Percentiles rank a stretch among this genome's conserved stretches.
phyloP scores from a whole-genome alignment of 2,888 invertebrate genomes.

The Amitus sp. region DNA sequence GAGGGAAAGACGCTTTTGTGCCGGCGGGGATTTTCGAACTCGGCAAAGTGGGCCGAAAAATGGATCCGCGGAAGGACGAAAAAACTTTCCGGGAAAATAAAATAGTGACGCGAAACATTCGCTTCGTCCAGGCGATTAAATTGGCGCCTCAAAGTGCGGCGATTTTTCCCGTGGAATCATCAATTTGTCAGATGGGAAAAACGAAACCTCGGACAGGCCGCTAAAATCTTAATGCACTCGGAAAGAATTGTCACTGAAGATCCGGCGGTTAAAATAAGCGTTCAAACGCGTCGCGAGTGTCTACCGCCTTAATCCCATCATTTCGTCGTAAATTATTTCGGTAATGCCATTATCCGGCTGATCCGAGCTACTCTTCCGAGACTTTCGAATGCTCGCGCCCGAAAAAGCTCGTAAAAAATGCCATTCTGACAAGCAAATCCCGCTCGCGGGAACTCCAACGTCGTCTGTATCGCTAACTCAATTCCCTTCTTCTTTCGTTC shows the following conservation, averaged over 20 bases:
- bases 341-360: conserved; percentile 38
- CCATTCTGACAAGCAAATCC: conserved; percentile 17
- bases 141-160: conserved; percentile 30
- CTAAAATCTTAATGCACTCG: conserved; percentile 42
- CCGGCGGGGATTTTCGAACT: no score
- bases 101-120: conserved; percentile 20
- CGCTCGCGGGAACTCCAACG: no score
- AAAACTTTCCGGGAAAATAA: no score
- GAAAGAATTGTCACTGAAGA: conserved; percentile 36
- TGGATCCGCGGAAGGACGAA: conserved; percentile 8
- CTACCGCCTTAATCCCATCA: conserved; percentile 36
- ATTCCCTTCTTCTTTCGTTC: no score
- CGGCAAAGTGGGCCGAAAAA: no score
- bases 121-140: conserved; percentile 34
- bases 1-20: no score
- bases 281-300: conserved; percentile 35
- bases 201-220: conserved; percentile 31
- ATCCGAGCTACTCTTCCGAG: conserved; percentile 24
- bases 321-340: conserved; percentile 39
- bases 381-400: conserved; percentile 15
- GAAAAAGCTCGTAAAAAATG: conserved; percentile 22
- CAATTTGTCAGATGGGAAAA: conserved; percentile 35
- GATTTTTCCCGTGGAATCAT: conserved; percentile 30
- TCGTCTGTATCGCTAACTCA: no score
- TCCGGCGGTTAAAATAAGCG: conserved; percentile 40